phyloP scores from a whole-genome alignment of 2,113 vertebrate genomes.

The Pygathrix nemaeus region DNA sequence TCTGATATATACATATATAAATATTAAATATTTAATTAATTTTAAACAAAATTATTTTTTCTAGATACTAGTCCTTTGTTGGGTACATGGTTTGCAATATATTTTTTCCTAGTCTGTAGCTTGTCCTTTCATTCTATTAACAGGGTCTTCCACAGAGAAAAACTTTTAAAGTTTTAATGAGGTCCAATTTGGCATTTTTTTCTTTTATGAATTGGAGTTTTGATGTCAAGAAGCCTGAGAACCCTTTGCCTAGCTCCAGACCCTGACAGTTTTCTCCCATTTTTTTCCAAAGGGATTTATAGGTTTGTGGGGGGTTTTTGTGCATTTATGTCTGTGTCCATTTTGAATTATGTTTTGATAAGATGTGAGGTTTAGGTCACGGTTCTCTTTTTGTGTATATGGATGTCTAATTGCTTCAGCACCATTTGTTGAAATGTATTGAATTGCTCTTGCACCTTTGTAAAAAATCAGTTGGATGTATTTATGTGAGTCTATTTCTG shows the following conservation, averaged over 20 bases:
- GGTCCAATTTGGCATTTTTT: neutral
- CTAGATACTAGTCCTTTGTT: neutral
- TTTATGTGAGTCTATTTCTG: neutral
- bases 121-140: neutral
- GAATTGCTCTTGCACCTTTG: neutral
- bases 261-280: neutral
- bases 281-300: neutral
- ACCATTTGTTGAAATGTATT: neutral
- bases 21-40: neutral
- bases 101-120: neutral
- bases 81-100: neutral
- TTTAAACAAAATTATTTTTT: neutral
- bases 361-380: neutral
- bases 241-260: neutral
- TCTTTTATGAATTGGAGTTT: neutral
- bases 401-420: neutral
- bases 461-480: neutral
- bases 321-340: neutral
- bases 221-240: neutral
- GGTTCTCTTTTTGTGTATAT: neutral
- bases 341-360: conserved; percentile 12
- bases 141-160: neutral
- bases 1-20: neutral
- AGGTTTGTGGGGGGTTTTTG: neutral
- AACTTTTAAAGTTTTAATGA: neutral